Evolutionary conservation across 1,140 invertebrate genomes (phyloP), one percentile per base, ranked within the genome.

Genomic region (Lepidurus arcticus): DNA sequence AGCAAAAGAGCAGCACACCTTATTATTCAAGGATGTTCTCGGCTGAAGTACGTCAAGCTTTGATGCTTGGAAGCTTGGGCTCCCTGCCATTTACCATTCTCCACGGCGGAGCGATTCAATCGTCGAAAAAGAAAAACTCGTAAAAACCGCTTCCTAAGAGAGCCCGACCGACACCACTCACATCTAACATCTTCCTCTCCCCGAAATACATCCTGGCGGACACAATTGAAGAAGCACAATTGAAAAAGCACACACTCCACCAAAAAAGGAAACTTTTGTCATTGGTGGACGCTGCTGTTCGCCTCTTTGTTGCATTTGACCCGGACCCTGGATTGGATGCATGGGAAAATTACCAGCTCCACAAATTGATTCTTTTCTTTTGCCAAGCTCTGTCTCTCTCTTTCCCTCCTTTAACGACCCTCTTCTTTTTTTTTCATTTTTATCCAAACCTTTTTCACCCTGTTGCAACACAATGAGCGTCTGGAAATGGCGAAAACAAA

Each of bases 51-150:
- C 53, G 53, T 65, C 53, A 65, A 65, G 53, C 53, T 65, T 65
- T 65, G 53, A 65, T 65, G 53, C 53, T 65, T 21, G 53, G 53
- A 65, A 65, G 53, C 53, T 65, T 65, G 53, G 53, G 53, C 53
- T 65, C 53, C 53, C 53, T 65, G 53, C 53, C 53, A 65, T 65
- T 65, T 65, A 65, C 53, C 53, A 65, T 65, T 65, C 53, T 65
- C 53, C 53, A 65, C 53, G 53, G 53, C 53, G 53, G 53, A 65
- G 53, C 53, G 53, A 65, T 65, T 65, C 53, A 65, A 65, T 65
- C 53, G 53, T 65, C 53, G 53, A 65, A 9, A 65, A 16, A 65
- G 53, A 65, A 65, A 65, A 13, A 11, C 53, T 16, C 53, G 21
- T 65, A 65, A 65, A 65, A 65, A 65, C 53, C 53, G 53, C 53